Conservation (phyloP, 1,140 invertebrate species). For the Drosophila bocki region DNA sequence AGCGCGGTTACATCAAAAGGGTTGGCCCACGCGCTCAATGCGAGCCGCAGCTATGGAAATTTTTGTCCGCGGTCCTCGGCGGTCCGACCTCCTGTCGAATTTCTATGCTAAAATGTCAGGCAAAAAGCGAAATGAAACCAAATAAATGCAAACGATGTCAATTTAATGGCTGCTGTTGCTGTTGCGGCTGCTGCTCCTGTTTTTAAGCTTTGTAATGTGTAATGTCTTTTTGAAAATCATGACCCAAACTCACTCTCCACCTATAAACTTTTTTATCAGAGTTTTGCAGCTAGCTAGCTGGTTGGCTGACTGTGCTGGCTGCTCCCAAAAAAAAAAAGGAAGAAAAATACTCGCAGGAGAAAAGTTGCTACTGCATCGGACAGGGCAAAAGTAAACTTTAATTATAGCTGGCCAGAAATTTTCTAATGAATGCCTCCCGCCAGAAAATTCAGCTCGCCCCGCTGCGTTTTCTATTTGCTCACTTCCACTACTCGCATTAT, state of each 20-base stretch:
- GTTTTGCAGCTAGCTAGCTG: conserved; percentile 47
- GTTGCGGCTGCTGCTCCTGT: conserved; percentile 47
- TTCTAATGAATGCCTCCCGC: conserved; percentile 68
- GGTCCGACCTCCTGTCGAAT: conserved; percentile 68
- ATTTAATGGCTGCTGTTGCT: conserved; percentile 77
- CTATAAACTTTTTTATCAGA: conserved; percentile 73
- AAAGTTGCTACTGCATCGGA: conserved; percentile 74
- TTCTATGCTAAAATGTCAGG: conserved; percentile 81
- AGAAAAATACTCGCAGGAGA: conserved; percentile 32
- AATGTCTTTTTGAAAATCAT: conserved; percentile 74
- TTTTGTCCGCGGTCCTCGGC: conserved; percentile 46
- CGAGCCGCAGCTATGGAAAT: conserved; percentile 69
- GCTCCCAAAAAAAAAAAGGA: conserved; percentile 14
- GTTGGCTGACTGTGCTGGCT: conserved; percentile 28
- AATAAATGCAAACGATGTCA: conserved; percentile 81
- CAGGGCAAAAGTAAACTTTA: conserved; percentile 79
- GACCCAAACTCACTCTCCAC: conserved; percentile 36
- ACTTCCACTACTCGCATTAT: conserved; percentile 29
- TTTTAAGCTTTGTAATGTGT: conserved; percentile 59
- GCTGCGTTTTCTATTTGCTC: conserved; percentile 33
- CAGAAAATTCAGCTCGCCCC: conserved; percentile 10
- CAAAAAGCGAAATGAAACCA: conserved; percentile 66
- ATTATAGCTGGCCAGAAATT: conserved; percentile 75
- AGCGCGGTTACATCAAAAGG: conserved; percentile 78
- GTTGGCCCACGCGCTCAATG: conserved; percentile 58